These are phyloP conservation scores for Latheticus oryzae DNA, from an alignment of 2,888 invertebrate species.

Conservation along the genomic window DNA sequence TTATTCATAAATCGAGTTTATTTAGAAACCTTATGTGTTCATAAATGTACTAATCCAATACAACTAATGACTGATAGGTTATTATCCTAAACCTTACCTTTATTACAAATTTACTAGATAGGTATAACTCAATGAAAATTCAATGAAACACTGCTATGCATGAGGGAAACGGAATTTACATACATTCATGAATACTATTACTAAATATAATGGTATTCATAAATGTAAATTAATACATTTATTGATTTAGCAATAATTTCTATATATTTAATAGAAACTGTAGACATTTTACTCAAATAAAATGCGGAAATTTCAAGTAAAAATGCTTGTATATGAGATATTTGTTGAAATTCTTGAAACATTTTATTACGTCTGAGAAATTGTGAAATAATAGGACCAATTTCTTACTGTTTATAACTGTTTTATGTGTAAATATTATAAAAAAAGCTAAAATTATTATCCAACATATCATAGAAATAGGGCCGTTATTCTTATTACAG, in stretches of 20 bases:
- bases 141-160: conserved; percentile 56
- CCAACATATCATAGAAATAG: conserved; percentile 56
- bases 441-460: conserved; percentile 42
- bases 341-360: conserved; percentile 28
- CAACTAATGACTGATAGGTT: conserved; percentile 42
- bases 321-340: conserved; percentile 34
- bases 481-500: conserved; percentile 41
- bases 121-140: conserved; percentile 36
- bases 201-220: conserved; percentile 21
- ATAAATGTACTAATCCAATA: conserved; percentile 36
- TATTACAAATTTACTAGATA: conserved; percentile 34
- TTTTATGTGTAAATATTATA: conserved; percentile 48
- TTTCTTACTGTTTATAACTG: conserved; percentile 63
- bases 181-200: conserved; percentile 29
- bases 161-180: conserved; percentile 56
- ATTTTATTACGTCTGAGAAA: conserved; percentile 48
- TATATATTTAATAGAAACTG: conserved; percentile 23
- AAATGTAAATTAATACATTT: conserved; percentile 17
- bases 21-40: conserved; percentile 48
- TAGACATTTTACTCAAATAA: conserved; percentile 22
- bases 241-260: conserved; percentile 41
- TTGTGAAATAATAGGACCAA: conserved; percentile 63
- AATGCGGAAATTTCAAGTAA: conserved; percentile 21
- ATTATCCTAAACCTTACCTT: conserved; percentile 33
- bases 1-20: conserved; percentile 15